Evolutionary conservation across 2,888 invertebrate genomes (phyloP).

Genomic region (Xylota segnis): DNA sequence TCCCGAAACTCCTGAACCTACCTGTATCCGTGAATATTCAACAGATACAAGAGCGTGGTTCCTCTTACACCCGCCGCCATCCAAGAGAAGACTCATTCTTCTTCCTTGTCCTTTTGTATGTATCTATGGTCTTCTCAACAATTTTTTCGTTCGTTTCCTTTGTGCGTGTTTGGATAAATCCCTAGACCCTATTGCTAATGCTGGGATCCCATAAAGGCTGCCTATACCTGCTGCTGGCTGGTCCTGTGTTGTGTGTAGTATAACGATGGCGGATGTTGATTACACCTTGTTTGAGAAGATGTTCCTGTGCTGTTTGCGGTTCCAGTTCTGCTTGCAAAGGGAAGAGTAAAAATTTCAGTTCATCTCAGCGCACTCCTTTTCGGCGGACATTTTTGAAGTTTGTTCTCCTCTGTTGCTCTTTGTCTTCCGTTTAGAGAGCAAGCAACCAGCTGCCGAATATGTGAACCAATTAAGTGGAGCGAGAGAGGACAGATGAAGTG

Average conservation of each 20-base stretch:
- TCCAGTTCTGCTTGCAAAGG: constrained; percentile 12
- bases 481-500: constrained; percentile 39
- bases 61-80: not conserved
- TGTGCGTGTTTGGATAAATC: constrained; percentile 70
- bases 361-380: constrained; percentile 41
- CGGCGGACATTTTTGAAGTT: constrained; percentile 44
- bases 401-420: constrained; percentile 37
- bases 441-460: constrained; percentile 66
- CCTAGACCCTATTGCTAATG: constrained; percentile 42
- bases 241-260: constrained; percentile 42
- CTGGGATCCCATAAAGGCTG: constrained; percentile 60
- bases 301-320: constrained; percentile 55
- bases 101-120: constrained; percentile 32
- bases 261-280: constrained; percentile 79
- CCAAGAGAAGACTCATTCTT: constrained; percentile 13
- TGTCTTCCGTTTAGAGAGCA: constrained; percentile 41
- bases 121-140: not conserved
- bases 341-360: constrained; percentile 22
- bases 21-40: constrained; percentile 69
- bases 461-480: constrained; percentile 61
- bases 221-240: constrained; percentile 45
- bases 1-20: constrained; percentile 61
- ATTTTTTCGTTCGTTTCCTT: constrained; percentile 60
- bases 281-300: constrained; percentile 78
- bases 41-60: constrained; percentile 58